These are phyloP conservation scores for Sebastes hopkinsi DNA, from an alignment of 2,797 vertebrate genomes.

Conservation along the genomic window DNA sequence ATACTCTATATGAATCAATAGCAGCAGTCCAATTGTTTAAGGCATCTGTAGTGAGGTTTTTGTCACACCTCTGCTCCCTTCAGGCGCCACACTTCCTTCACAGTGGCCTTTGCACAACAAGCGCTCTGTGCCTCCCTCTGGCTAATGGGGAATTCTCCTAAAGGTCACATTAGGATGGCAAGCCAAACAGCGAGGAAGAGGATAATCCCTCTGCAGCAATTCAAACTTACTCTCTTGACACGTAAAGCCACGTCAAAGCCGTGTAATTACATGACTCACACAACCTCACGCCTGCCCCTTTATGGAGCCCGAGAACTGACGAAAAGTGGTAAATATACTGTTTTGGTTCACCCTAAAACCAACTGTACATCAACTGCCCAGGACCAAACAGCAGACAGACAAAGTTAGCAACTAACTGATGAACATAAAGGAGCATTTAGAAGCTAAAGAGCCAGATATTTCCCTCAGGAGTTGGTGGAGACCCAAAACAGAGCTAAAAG, in stretches of 20 bases:
- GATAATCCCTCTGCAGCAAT: constrained; percentile 59
- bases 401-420: background rate
- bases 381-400: background rate
- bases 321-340: background rate
- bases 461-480: background rate
- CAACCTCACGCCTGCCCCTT: background rate
- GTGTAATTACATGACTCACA: background rate
- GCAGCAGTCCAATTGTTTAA: constrained; percentile 27
- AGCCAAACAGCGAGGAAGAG: constrained; percentile 58
- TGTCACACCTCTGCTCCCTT: constrained; percentile 30
- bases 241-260: constrained; percentile 21
- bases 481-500: background rate
- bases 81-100: constrained; percentile 39
- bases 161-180: constrained; percentile 78
- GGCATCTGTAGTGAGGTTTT: constrained; percentile 31
- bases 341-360: background rate
- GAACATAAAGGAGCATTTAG: background rate
- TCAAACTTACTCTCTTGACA: constrained; percentile 42
- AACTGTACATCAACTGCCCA: background rate
- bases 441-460: background rate
- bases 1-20: constrained; percentile 18
- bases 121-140: constrained; percentile 36
- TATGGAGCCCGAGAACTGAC: background rate
- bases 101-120: constrained; percentile 72
- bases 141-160: constrained; percentile 70